These are phyloP conservation scores for Circaetus cinerascens DNA, from an alignment of 2,113 vertebrate genomes.

Conservation along the genomic window DNA sequence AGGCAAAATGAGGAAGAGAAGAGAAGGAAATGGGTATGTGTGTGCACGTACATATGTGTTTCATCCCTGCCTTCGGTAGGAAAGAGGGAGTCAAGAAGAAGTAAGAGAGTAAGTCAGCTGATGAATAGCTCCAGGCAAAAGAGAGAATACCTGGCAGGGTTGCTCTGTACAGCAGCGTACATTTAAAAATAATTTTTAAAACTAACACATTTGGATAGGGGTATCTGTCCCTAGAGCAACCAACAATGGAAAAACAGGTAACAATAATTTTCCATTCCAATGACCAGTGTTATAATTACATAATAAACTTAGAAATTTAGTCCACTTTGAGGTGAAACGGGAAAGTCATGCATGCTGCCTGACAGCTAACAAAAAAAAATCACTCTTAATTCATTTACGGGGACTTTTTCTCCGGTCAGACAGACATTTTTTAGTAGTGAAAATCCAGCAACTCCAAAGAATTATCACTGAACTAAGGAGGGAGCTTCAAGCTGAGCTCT, in stretches of 20 bases:
- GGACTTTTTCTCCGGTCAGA: background rate
- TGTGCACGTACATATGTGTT: rapidly evolving
- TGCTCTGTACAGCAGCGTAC: background rate
- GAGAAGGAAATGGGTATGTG: background rate
- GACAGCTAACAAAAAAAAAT: background rate
- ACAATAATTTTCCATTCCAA: slow-evolving; percentile 1
- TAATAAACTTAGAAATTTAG: background rate
- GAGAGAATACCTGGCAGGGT: background rate
- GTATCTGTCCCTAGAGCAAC: background rate
- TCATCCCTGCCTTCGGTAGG: background rate
- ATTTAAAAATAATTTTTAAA: background rate
- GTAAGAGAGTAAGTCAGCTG: background rate
- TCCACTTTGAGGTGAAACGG: background rate
- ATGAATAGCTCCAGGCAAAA: background rate
- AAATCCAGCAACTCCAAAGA: background rate
- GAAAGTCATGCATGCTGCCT: background rate
- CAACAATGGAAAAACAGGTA: background rate
- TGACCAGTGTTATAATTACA: slow-evolving; percentile 13
- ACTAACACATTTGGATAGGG: background rate
- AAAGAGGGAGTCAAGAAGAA: background rate
- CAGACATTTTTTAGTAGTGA: background rate
- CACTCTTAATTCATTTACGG: background rate
- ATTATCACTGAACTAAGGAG: background rate
- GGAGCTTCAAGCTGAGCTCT: background rate
- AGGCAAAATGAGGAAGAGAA: background rate